Percentiles rank a stretch among this genome's conserved stretches.
Conservation (phyloP, 2,797 vertebrate species). For the Emys orbicularis region DNA sequence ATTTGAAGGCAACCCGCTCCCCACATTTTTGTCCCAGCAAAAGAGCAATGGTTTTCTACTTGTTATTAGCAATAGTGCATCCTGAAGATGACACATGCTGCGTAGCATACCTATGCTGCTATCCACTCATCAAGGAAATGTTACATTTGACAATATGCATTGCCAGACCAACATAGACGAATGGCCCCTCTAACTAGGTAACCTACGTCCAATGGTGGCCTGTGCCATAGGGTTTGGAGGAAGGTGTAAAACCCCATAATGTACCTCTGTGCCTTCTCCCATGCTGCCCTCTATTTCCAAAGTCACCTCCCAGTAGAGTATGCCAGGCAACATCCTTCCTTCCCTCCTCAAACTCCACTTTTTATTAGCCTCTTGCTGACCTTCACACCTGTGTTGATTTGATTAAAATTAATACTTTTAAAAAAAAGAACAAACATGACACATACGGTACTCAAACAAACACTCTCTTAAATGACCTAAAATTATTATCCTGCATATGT, state of each 20-base stretch:
- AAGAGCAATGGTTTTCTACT: not conserved
- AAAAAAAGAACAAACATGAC: not conserved
- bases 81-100: not conserved
- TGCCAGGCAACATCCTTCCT: not conserved
- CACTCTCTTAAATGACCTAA: not conserved
- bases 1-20: not conserved
- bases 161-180: accelerated
- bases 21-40: not conserved
- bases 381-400: not conserved
- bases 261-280: constrained; percentile 57
- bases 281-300: not conserved
- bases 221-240: constrained; percentile 46
- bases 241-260: constrained; percentile 45
- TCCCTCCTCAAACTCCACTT: not conserved
- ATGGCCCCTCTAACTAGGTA: constrained; percentile 49
- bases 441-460: not conserved
- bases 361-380: not conserved
- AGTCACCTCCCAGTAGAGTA: not conserved
- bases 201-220: constrained; percentile 57
- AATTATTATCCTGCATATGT: not conserved
- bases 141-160: not conserved
- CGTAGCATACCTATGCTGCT: accelerated
- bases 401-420: not conserved
- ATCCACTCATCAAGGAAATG: accelerated
- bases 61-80: not conserved